These are phyloP conservation scores for Minunthozetes semirufus DNA, from an alignment of 2,888 invertebrate genomes.

Conservation along the genomic window DNA sequence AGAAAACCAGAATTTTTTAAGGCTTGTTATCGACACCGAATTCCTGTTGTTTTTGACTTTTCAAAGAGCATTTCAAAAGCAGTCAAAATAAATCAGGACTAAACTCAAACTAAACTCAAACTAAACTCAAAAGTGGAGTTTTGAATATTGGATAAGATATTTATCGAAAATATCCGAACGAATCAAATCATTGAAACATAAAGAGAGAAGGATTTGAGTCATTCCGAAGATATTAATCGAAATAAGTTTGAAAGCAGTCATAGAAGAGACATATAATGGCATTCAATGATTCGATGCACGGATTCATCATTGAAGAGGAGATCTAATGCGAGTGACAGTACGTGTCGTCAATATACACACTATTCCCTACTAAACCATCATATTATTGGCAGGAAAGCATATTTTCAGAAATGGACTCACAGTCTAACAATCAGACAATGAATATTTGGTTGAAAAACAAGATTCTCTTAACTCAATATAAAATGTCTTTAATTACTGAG, in stretches of 20 bases:
- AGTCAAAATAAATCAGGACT: background rate
- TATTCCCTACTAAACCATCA: background rate
- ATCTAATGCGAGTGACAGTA: conserved; percentile 6
- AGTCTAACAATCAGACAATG: background rate
- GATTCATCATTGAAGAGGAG: conserved; percentile 11
- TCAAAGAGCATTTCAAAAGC: background rate
- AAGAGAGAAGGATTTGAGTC: background rate
- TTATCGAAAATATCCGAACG: background rate
- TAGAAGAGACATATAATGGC: background rate
- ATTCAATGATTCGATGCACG: conserved; percentile 13
- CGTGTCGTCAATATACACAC: conserved; percentile 11
- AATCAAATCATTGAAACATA: background rate
- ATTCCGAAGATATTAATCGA: conserved; percentile 9
- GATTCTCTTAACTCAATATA: no score
- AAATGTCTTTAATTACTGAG: no score
- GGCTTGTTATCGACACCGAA: background rate
- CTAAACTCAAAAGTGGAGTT: background rate
- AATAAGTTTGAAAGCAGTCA: background rate
- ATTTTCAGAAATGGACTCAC: background rate
- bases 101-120: no score
- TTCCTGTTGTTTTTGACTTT: background rate
- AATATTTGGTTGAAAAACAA: no score
- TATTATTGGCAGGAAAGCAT: background rate
- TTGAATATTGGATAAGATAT: background rate
- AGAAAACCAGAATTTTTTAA: conserved; percentile 1